Base-by-base conservation (phyloP, 2,113 vertebrate genomes). In the Poecilia latipinna region DNA sequence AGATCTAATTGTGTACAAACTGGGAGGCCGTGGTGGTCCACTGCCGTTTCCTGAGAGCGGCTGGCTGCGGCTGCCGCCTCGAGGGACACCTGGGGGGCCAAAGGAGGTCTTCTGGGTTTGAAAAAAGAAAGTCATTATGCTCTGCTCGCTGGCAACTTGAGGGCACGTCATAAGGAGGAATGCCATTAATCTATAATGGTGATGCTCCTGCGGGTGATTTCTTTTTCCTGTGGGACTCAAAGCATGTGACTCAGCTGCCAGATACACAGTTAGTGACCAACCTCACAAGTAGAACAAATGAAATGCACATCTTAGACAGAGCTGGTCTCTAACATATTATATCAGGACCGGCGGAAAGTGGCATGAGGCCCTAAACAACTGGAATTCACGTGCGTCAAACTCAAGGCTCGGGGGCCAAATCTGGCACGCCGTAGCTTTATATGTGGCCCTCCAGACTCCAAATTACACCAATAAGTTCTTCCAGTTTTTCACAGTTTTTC, bases 1-100 rank as follows among this genome's bases (percentile, higher is more conserved):
- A 75, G 83, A 90, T 80, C 77, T 82, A 71, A 85, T 80, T 86
- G 86, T 82, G 80, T 74, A 76, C 79, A 84, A 84, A 80, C 70
- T 51, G 61, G 17, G 8, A 78, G 78, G 42, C 67, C 42, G 61
- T 72, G 71, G 65, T 84, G 68, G 84, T 87, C 61, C 51, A 65
- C 61, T 74, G 51, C 29, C 26, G 73, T 72, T 81, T 74, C 72
- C 75, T 83, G 72, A 37, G n/a, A 57, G 51, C 24, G 22, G 51
- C 51, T 54, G 51, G 51, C 51, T 54, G 51, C 75, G 63, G 61
- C 71, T 60, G 68, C 60, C 44, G 78, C 68, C 64, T 42, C 66
- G 10, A 12, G 31, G 76, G 71, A 83, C 90, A 88, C 82, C 70
- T 90, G 87, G 78, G 51, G 88, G 75, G 81, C 82, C 74, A 44